Conservation (phyloP, 2,888 invertebrate species). For the Tetheella fluctuosa region DNA sequence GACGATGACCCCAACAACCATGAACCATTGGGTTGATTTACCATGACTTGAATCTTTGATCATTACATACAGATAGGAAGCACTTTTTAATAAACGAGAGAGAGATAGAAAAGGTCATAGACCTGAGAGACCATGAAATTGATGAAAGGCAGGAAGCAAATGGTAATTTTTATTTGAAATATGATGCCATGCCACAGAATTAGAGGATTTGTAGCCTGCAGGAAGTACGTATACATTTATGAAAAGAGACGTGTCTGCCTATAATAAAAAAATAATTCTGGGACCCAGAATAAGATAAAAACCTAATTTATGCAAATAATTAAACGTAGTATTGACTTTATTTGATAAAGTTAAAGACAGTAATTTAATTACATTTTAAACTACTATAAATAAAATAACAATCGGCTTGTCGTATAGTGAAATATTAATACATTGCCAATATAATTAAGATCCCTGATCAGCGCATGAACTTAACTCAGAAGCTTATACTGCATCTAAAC, state of each 20-base stretch:
- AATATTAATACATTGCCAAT: not conserved
- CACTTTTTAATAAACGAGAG: slow-evolving; percentile 25
- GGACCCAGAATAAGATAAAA: not conserved
- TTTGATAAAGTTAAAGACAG: not conserved
- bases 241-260: not conserved
- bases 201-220: slow-evolving; percentile 16
- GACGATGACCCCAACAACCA: slow-evolving; percentile 60
- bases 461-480: slow-evolving; percentile 23
- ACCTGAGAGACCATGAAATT: slow-evolving; percentile 28
- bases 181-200: slow-evolving; percentile 6
- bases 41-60: slow-evolving; percentile 62
- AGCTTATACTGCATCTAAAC: slow-evolving; percentile 24
- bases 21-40: slow-evolving; percentile 53
- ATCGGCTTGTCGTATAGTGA: not conserved
- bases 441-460: not conserved
- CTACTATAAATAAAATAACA: too few relatives aligned
- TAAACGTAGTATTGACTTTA: too few relatives aligned
- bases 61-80: slow-evolving; percentile 33
- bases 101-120: slow-evolving; percentile 37
- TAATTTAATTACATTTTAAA: too few relatives aligned
- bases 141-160: slow-evolving; percentile 11
- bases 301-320: not conserved
- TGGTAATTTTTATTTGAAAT: slow-evolving; percentile 14
- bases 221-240: not conserved
- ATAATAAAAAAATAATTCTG: too few relatives aligned